Evolutionary conservation across 2,113 vertebrate species (phyloP).

Genomic region (Larimichthys polyactis): DNA sequence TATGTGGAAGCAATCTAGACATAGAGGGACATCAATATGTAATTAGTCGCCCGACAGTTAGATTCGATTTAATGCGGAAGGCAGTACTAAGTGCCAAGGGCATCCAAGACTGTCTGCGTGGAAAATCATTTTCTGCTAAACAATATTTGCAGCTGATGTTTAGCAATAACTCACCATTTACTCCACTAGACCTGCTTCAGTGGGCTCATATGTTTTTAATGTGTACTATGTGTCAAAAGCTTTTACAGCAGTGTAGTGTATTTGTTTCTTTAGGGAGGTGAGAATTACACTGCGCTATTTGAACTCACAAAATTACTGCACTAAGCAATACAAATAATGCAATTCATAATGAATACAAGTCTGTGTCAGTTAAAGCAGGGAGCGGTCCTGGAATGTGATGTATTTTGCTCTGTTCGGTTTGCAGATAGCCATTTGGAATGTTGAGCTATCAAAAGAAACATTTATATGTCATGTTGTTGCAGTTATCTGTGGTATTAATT

Average conservation of each 20-base stretch:
- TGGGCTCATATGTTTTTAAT: neutral
- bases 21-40: conserved; percentile 41
- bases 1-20: conserved; percentile 20
- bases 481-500: too few species aligned
- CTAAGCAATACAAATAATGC: neutral
- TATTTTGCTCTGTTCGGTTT: too few species aligned
- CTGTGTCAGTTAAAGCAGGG: neutral
- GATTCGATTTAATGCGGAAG: conserved; percentile 24
- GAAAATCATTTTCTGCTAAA: conserved; percentile 31
- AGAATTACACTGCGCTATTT: neutral
- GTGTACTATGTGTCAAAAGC: neutral
- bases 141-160: conserved; percentile 27
- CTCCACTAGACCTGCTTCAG: neutral
- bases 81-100: conserved; percentile 10
- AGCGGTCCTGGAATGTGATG: neutral
- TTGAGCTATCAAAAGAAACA: too few species aligned
- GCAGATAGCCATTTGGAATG: too few species aligned
- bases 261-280: neutral
- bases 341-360: too few species aligned
- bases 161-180: neutral
- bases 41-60: conserved; percentile 41
- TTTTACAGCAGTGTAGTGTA: neutral
- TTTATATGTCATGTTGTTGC: too few species aligned
- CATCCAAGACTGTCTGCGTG: neutral
- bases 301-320: neutral